Conservation (phyloP, 2,797 vertebrate genomes). For the Chloroceryle inda region DNA sequence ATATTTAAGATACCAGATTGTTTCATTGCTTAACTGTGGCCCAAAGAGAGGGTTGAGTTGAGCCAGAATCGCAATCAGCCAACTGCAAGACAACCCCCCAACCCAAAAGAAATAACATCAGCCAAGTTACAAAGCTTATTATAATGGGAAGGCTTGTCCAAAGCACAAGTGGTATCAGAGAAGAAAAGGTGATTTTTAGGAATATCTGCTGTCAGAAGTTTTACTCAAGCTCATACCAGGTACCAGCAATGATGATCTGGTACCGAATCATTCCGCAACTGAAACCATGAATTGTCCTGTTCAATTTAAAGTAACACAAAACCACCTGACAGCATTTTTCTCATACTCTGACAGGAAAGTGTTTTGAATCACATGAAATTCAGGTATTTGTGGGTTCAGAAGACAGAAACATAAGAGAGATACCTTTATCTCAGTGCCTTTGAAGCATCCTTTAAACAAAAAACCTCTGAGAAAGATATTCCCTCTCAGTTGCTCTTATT, state of each 20-base stretch:
- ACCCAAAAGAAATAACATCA: conserved; percentile 47
- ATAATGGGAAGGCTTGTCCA: background rate
- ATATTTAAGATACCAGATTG: conserved; percentile 90
- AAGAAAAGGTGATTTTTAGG: background rate
- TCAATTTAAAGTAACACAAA: background rate
- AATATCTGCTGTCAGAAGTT: background rate
- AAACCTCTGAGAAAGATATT: background rate
- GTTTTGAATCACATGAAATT: background rate
- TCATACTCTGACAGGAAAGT: background rate
- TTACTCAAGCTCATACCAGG: background rate
- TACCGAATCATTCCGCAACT: background rate
- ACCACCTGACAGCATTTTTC: background rate
- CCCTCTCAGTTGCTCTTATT: background rate
- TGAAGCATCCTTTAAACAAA: background rate
- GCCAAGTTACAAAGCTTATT: background rate
- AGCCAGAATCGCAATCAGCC: conserved; percentile 96
- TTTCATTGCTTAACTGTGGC: conserved; percentile 87
- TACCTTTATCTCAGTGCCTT: background rate
- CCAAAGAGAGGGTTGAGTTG: conserved; percentile 97
- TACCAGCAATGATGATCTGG: background rate
- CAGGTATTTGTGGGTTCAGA: background rate
- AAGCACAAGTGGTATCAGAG: background rate
- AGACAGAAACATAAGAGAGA: background rate
- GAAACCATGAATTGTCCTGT: background rate
- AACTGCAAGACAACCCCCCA: conserved; percentile 83